Evolutionary conservation across 2,797 vertebrate genomes (phyloP), one percentile per base, ranked within the genome.

Genomic region (Enteromius afrohamiltoni): DNA sequence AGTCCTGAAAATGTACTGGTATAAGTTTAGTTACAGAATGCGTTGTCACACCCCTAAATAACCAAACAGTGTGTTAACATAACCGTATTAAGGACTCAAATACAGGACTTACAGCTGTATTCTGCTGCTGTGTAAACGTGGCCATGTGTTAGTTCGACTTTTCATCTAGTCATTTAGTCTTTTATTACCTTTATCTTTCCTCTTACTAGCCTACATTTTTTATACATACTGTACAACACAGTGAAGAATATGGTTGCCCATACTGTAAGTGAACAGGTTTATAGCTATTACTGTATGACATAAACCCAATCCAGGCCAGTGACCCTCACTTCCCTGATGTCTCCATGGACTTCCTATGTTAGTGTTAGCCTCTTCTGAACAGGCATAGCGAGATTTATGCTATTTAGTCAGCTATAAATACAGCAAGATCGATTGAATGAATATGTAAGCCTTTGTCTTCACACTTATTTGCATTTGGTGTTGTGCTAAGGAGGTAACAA

Each of bases 401-500:
- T 40, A 58, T 69, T 70, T 26, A 31, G 19, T 64, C 14, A 71
- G 21, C 21, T 51, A 34, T 67, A 67, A 84, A 67, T 23, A 76
- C 37, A 77, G 74, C 26, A 60, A 68, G n/a, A 64, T 60, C 1
- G 37, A 75, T 70, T 37, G 51, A 53, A 79, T 83, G 58, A 77
- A 85, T 71, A 71, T 58, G 3, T 51, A 31, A 81, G 19, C 42
- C 69, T 77, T 70, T 77, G 51, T 70, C 16, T 53, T 69, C 55
- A 16, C 29, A 21, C 21, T n/a, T 42, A 47, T 42, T 49, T 68
- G 21, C 40, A 34, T 37, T 37, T 51, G 69, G 21, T 23, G 60
- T 74, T 60, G 37, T 55, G 73, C 79, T 51, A 77, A 71, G 65
- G 45, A 69, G 70, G 60, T 71, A 77, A 70, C 55, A 71, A 13